Percentiles rank a stretch among this genome's conserved stretches.
Conservation (phyloP, 1,140 invertebrate genomes). For the Charaxes varanes region DNA sequence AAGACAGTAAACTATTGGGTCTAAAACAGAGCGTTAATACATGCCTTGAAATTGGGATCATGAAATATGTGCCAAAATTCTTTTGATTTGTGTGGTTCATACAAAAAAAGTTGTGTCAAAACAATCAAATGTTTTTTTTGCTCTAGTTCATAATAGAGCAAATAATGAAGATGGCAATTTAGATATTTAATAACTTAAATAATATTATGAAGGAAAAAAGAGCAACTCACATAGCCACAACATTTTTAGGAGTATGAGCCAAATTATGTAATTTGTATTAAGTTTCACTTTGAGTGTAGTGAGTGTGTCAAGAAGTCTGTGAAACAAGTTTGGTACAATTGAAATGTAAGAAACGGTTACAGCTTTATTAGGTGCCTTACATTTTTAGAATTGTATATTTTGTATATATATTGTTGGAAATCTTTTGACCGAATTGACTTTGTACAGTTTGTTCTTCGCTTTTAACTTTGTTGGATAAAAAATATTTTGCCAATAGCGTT, state of each 20-base stretch:
- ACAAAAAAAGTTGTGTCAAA: constrained; percentile 1
- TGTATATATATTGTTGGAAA: not conserved
- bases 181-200: constrained; percentile 15
- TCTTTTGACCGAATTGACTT: too few species aligned
- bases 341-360: constrained; percentile 36
- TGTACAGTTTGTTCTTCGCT: too few species aligned
- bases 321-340: constrained; percentile 29
- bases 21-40: constrained; percentile 33
- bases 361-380: constrained; percentile 52
- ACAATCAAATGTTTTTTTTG: constrained; percentile 16
- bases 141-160: constrained; percentile 15
- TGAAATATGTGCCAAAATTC: constrained; percentile 54
- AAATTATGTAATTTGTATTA: constrained; percentile 52
- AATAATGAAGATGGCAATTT: constrained; percentile 17
- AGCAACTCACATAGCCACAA: constrained; percentile 39
- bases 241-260: constrained; percentile 54
- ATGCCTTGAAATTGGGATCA: constrained; percentile 24
- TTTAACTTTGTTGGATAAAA: too few species aligned
- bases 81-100: constrained; percentile 10
- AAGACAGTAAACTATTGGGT: constrained; percentile 44
- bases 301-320: constrained; percentile 41
- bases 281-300: constrained; percentile 29
- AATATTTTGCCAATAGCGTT: too few species aligned
- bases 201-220: constrained; percentile 17
- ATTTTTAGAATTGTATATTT: constrained; percentile 15